Evolutionary conservation across 2,888 invertebrate genomes (phyloP), one percentile per base, ranked within the genome.

Genomic region (Epiblema foenella): DNA sequence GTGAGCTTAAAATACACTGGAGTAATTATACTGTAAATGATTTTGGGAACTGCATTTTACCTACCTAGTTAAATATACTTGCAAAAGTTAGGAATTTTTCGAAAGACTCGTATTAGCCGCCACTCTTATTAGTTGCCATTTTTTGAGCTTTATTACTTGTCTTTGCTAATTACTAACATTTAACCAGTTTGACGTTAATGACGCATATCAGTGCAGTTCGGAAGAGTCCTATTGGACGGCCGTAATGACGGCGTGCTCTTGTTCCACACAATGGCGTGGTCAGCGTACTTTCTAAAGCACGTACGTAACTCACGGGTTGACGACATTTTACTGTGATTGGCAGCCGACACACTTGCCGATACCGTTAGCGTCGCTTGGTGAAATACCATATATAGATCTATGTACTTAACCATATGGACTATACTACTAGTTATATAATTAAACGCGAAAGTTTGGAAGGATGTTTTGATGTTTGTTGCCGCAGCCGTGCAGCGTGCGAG

Each of bases 291-390:
- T 88, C 86, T 87, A 88, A 84, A 84, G 86, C 82, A 83, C 79
- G 81, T 78, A 81, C 79, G 80, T 78, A 76, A 77, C 77, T 79
- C 72, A 79, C 70, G 59, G 70, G 70, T 70, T 70, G 79, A 78
- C 80, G 81, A 78, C 81, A 81, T 81, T 80, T 78, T 76, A 76
- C 77, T 74, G 82, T 86, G 89, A 89, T 87, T 88, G 89, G 88
- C 86, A 85, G 83, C 77, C 83, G 88, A 85, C 87, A 88, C 84
- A 88, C 86, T 88, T 88, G 87, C 83, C 79, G 80, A 83, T 86
- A 81, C 89, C 88, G 89, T 88, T 88, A 88, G 79, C 74, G 76
- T 74, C 73, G 33, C 37, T 60, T 66, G 65, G 54, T 54, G 54
- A 72, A 65, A 60, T 65, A 42, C 57, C 46, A 33, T 51, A 17